A percentile compares a stretch with the other conserved stretches of the same genome.
Conservation (phyloP, 1,140 invertebrate genomes). For the Psix sp. region DNA sequence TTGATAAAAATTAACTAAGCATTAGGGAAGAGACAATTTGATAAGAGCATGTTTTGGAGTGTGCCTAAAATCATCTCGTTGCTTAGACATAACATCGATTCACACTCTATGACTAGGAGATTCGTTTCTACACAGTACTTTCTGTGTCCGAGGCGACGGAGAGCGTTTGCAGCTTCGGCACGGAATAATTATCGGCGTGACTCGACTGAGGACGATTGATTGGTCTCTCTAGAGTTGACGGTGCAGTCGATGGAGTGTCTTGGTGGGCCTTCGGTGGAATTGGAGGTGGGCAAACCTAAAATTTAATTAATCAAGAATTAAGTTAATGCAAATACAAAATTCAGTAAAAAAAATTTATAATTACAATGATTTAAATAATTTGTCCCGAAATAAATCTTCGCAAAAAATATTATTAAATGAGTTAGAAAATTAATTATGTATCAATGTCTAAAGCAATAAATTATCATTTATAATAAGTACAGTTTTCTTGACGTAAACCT, state of each 20-base stretch:
- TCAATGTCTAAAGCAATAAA: too few species aligned
- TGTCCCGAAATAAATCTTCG: too few species aligned
- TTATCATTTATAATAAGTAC: too few species aligned
- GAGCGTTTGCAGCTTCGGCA: conserved; percentile 77
- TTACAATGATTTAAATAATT: too few species aligned
- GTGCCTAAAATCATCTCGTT: conserved; percentile 17
- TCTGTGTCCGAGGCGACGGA: conserved; percentile 72
- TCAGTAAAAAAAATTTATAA: too few species aligned
- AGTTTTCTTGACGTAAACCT: too few species aligned
- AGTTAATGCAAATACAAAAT: too few species aligned
- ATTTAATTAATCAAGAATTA: conserved; percentile 20
- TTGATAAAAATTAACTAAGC: conserved; percentile 33
- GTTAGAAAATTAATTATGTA: too few species aligned
- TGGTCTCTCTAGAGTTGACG: conserved; percentile 70
- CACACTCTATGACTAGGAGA: conserved; percentile 69
- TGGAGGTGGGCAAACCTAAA: conserved; percentile 77
- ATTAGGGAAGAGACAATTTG: conserved; percentile 31
- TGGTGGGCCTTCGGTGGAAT: conserved; percentile 79
- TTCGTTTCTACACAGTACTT: conserved; percentile 70
- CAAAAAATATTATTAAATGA: too few species aligned
- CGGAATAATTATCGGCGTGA: conserved; percentile 78
- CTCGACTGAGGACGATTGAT: conserved; percentile 64
- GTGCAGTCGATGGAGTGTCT: conserved; percentile 69
- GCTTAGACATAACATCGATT: conserved; percentile 36
- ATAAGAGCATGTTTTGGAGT: conserved; percentile 13